Conservation (phyloP, 2,888 invertebrate species). For the Dyspetes luteomarginatus region DNA sequence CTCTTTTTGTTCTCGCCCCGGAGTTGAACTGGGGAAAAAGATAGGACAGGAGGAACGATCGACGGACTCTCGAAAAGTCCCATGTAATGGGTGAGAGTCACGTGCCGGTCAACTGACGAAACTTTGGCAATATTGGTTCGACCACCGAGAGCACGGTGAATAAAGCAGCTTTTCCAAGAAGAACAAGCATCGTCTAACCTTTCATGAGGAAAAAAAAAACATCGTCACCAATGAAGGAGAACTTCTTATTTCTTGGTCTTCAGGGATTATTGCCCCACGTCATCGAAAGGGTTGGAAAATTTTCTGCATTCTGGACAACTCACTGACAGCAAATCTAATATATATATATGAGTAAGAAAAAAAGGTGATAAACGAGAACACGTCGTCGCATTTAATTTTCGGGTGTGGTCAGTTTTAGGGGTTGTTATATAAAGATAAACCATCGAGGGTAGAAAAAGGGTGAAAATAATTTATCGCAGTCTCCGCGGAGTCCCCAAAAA, state of each 20-base stretch:
- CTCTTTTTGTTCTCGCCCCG: slow-evolving; percentile 17
- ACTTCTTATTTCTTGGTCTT: slow-evolving; percentile 19
- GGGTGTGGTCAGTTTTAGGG: not conserved
- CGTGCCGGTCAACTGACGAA: slow-evolving; percentile 65
- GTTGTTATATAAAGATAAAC: not conserved
- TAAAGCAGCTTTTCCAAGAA: slow-evolving; percentile 53
- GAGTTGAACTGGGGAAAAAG: slow-evolving; percentile 26
- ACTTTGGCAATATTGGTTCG: slow-evolving; percentile 78
- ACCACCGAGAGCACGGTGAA: slow-evolving; percentile 51
- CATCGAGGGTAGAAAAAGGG: not conserved
- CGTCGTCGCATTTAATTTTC: slow-evolving; percentile 7
- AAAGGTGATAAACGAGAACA: not conserved
- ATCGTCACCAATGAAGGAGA: slow-evolving; percentile 24
- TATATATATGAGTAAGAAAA: not conserved
- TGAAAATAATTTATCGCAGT: not conserved
- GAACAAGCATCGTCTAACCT: slow-evolving; percentile 49
- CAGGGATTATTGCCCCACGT: slow-evolving; percentile 24
- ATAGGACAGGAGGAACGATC: slow-evolving; percentile 37
- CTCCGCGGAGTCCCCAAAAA: not conserved
- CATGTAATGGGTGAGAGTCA: slow-evolving; percentile 51
- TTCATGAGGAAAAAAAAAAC: slow-evolving; percentile 19
- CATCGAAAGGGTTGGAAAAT: slow-evolving; percentile 1
- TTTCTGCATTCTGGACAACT: slow-evolving; percentile 59
- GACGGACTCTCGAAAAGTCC: slow-evolving; percentile 71
- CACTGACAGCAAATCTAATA: slow-evolving; percentile 14